These are phyloP conservation scores for Pangasius sanitwongsei DNA, from an alignment of 2,797 vertebrate genomes.

Conservation along the genomic window DNA sequence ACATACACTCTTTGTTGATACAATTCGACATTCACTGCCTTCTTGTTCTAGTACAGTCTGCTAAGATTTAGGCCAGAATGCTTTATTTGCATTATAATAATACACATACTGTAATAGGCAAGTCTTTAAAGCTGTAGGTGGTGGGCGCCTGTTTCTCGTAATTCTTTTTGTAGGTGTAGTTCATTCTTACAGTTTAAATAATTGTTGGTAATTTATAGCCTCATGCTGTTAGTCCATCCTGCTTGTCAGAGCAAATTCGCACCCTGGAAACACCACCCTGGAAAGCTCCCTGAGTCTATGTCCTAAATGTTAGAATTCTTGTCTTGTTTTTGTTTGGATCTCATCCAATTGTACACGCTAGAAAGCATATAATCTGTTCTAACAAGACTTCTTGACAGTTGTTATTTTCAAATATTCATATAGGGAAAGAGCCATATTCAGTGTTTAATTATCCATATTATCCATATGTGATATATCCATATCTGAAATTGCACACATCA, in stretches of 20 bases:
- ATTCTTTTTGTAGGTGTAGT: neutral
- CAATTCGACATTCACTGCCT: neutral
- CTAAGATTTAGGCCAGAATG: neutral
- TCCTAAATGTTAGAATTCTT: neutral
- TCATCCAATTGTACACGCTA: neutral
- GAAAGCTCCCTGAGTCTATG: neutral
- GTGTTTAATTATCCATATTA: neutral
- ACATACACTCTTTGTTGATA: neutral
- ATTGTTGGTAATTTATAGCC: neutral
- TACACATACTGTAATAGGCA: neutral
- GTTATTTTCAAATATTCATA: neutral
- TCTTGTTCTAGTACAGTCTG: neutral
- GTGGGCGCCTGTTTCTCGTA: neutral
- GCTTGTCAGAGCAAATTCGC: neutral
- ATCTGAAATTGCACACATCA: neutral
- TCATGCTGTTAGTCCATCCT: neutral
- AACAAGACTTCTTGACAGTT: neutral
- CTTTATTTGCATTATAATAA: neutral
- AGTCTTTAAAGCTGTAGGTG: neutral
- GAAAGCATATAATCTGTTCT: neutral
- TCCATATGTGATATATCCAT: no score
- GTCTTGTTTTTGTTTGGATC: neutral
- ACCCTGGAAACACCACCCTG: constrained; percentile 3
- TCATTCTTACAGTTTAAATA: neutral
- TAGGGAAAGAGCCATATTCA: neutral